Evolutionary conservation across 2,797 vertebrate species (phyloP), one percentile per base, ranked within the genome.

Genomic region (Muraenolepis orangiensis): DNA sequence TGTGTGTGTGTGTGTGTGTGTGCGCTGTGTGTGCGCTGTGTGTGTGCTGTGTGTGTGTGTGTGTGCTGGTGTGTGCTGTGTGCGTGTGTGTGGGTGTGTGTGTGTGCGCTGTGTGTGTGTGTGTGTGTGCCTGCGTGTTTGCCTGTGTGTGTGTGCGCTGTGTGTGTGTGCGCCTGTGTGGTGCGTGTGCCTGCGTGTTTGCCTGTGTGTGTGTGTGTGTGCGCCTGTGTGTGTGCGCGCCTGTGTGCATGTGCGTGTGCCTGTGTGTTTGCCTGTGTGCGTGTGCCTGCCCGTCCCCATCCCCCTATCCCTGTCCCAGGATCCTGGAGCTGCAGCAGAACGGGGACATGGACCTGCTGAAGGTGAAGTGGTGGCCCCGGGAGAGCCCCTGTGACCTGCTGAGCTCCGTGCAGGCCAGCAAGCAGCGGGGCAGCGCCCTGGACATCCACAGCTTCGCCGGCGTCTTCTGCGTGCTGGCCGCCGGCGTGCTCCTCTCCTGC

Each of bases 391-490:
- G 98, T 85, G 97, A 99, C 89, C 94, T 98, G 82, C 97, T 96
- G 86, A 95, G 95, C 36, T 95, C 97, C 0, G 91, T 96, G 85
- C 95, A 96, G 84, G 93, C 95, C 3, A 6, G 2, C 42, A 94
- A 95, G 79, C 96, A 96, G 90, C 96, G 91, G 66, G 95, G 95
- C 87, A 96, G 92, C 4, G 96, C 98, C 76, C 93, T 99, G 88
- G 97, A 99, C 90, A 98, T 99, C 90, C 97, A 97, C 90, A 99
- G 97, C 89, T 99, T 99, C 71, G 96, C 98, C 0, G 98, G 98
- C 0, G 98, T 99, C 71, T 99, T 99, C 93, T 99, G 96, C 23
- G 96, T 99, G 88, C 94, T 99, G 76, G 98, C 98, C 6, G 97
- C 96, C 6, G 98, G 98, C 1, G 95, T 99, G 84, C 95, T 99